Percentiles rank a stretch among this genome's conserved stretches.
Evolutionary conservation across 2,113 vertebrate genomes (phyloP).

Genomic region (Clarias gariepinus): DNA sequence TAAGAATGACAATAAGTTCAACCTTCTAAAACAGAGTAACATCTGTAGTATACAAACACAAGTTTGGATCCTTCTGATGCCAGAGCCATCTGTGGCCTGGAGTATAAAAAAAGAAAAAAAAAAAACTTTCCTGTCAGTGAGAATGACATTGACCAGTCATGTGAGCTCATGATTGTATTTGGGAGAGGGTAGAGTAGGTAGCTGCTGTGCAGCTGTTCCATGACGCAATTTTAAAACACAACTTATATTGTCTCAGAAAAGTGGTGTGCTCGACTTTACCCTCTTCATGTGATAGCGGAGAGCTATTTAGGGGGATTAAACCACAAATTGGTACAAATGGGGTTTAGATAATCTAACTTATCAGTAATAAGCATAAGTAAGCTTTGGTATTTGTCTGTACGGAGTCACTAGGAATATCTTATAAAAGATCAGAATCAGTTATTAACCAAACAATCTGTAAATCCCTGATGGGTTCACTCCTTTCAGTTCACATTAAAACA

Average conservation of each 20-base stretch:
- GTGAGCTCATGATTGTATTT: neutral
- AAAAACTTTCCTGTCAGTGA: neutral
- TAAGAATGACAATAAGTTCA: no score
- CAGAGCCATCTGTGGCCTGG: neutral
- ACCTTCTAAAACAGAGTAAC: neutral
- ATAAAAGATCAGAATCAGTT: neutral
- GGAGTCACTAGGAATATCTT: neutral
- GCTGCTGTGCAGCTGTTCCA: neutral
- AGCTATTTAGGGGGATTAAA: neutral
- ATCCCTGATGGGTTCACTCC: neutral
- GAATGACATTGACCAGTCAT: neutral
- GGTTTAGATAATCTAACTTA: neutral
- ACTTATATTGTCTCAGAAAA: neutral
- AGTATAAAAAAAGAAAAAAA: no score
- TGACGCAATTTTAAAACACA: neutral
- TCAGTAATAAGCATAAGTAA: neutral
- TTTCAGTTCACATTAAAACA: slow-evolving; percentile 22
- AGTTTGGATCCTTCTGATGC: neutral
- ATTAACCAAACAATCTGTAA: neutral
- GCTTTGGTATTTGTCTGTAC: neutral
- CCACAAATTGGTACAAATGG: neutral
- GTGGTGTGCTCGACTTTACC: neutral
- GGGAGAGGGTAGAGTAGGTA: neutral
- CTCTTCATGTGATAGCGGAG: neutral
- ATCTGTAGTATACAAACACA: neutral